Evolutionary conservation across 2,113 vertebrate species (phyloP).

Genomic region (Elephantulus edwardii): DNA sequence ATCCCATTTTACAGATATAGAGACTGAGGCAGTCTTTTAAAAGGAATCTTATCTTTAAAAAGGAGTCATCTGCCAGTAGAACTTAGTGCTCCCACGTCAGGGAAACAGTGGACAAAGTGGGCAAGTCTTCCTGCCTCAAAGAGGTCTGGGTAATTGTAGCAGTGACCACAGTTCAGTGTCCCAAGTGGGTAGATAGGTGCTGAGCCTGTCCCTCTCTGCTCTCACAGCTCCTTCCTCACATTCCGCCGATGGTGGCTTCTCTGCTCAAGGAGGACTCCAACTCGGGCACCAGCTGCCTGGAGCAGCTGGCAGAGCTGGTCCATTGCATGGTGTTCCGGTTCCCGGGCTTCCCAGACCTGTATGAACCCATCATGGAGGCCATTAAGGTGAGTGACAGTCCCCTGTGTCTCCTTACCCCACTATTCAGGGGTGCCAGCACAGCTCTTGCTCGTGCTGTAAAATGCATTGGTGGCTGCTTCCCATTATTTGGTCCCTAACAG

Average conservation of each 20-base stretch:
- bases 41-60: not conserved
- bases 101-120: not conserved
- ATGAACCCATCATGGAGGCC: constrained; percentile 87
- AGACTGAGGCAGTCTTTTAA: not conserved
- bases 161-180: accelerated
- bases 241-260: constrained; percentile 85
- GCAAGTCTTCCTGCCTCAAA: not conserved
- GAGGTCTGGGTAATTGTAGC: not conserved
- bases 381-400: constrained; percentile 82
- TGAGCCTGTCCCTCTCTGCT: not conserved
- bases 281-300: constrained; percentile 84
- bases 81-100: not conserved
- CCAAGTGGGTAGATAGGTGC: not conserved
- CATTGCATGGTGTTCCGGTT: constrained; percentile 91
- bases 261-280: constrained; percentile 87
- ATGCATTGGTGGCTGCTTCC: not conserved
- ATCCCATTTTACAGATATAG: not conserved
- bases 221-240: constrained; percentile 86
- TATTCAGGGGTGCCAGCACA: not conserved
- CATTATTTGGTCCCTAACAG: not conserved
- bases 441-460: not conserved
- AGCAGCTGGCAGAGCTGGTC: constrained; percentile 86
- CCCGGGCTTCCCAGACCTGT: constrained; percentile 89
- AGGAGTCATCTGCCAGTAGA: not conserved
- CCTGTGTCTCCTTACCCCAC: too few species aligned